Conservation (phyloP, 2,888 invertebrate genomes). For the Hydriomena furcata region DNA sequence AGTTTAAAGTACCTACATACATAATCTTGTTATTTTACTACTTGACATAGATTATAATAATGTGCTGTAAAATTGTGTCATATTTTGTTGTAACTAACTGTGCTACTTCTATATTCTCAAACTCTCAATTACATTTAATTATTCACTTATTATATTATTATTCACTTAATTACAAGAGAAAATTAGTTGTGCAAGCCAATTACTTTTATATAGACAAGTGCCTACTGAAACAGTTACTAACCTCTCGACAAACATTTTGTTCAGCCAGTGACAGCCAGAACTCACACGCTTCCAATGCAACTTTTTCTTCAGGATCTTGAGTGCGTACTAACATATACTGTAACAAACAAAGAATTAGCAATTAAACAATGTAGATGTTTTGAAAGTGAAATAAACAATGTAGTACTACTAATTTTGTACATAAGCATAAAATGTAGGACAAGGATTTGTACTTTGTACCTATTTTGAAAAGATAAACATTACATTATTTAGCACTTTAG, state of each 20-base stretch:
- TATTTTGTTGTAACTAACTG: no score
- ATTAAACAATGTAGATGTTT: neutral
- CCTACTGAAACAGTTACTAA: no score
- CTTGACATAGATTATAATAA: no score
- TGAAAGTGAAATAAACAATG: no score
- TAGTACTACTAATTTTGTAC: neutral
- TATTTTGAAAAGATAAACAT: neutral
- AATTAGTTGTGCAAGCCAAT: no score
- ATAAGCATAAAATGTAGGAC: neutral
- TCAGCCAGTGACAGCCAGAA: slow-evolving; percentile 99
- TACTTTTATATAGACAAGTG: no score
- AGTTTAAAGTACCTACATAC: slow-evolving; percentile 49
- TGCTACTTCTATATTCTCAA: no score
- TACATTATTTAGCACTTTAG: neutral
- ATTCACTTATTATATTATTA: no score
- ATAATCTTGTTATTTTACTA: no score
- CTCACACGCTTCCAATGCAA: slow-evolving; percentile 99
- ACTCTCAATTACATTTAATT: no score
- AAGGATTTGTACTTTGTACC: neutral
- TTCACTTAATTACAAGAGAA: no score
- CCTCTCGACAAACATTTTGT: slow-evolving; percentile 95
- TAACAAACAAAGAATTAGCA: slow-evolving; percentile 24
- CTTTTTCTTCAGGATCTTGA: slow-evolving; percentile 96
- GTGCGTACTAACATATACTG: slow-evolving; percentile 98
- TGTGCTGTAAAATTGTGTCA: no score